These are phyloP conservation scores for Cataglyphis albicans DNA, from an alignment of 2,888 invertebrate genomes.

Conservation along the genomic window DNA sequence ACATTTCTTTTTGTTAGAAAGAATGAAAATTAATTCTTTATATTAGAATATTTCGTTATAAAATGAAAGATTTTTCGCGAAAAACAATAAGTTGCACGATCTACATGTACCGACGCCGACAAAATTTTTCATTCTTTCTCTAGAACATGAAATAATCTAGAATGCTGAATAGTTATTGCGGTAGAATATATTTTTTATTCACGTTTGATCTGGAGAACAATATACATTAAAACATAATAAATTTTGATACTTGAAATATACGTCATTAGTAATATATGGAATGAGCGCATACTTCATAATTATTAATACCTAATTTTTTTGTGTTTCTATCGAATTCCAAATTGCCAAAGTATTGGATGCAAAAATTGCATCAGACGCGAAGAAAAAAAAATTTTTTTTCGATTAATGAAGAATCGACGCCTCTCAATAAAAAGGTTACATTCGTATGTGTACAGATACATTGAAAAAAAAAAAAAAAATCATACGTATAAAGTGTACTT, in stretches of 20 bases:
- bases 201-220: not conserved
- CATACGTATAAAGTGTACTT: slow-evolving; percentile 1
- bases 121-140: too few relatives aligned
- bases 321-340: not conserved
- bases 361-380: not conserved
- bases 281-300: not conserved
- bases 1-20: too few relatives aligned
- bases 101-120: too few relatives aligned
- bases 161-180: not conserved
- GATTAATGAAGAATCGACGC: not conserved
- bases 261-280: too few relatives aligned
- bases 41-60: too few relatives aligned
- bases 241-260: too few relatives aligned
- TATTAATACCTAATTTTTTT: not conserved
- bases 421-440: not conserved
- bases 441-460: not conserved
- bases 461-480: slow-evolving; percentile 16
- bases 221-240: not conserved
- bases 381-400: not conserved
- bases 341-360: not conserved
- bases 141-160: too few relatives aligned
- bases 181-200: not conserved
- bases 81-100: too few relatives aligned
- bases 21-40: too few relatives aligned
- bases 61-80: too few relatives aligned